Conservation (phyloP, 2,113 vertebrate species). For the Megaceryle maxima region DNA sequence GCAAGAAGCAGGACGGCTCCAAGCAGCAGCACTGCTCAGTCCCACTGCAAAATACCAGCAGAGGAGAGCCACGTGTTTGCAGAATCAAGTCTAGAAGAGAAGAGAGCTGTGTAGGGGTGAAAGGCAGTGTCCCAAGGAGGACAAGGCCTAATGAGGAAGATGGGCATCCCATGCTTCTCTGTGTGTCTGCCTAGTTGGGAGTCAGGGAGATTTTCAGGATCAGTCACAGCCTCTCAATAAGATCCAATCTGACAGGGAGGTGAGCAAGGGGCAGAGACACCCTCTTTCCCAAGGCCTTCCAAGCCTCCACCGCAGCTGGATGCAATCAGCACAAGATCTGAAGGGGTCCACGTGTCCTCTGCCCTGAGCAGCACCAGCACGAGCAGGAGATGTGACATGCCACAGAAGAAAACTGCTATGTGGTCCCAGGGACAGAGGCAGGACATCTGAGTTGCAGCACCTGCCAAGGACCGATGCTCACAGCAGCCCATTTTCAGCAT, state of each 20-base stretch:
- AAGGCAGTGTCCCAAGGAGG: not conserved
- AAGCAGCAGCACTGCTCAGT: not conserved
- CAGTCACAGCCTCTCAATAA: not conserved
- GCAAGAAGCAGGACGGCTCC: not conserved
- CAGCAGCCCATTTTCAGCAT: not conserved
- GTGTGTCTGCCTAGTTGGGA: not conserved
- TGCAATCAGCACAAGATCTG: not conserved
- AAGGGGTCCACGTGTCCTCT: not conserved
- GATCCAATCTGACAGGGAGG: not conserved
- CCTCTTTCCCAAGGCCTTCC: not conserved
- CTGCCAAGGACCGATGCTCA: not conserved
- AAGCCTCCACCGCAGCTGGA: not conserved
- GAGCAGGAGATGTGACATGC: not conserved
- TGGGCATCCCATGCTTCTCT: not conserved
- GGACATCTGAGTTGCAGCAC: not conserved
- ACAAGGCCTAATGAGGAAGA: not conserved
- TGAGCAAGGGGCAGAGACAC: rapidly evolving
- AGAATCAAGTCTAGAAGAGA: not conserved
- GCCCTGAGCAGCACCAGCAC: not conserved
- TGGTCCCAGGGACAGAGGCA: not conserved
- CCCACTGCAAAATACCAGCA: not conserved
- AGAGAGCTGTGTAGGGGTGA: not conserved
- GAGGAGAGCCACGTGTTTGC: not conserved
- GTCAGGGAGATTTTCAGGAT: not conserved
- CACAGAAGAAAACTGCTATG: not conserved